These are phyloP conservation scores for Pasiphila rectangulata DNA, from an alignment of 2,888 invertebrate genomes.

Conservation along the genomic window DNA sequence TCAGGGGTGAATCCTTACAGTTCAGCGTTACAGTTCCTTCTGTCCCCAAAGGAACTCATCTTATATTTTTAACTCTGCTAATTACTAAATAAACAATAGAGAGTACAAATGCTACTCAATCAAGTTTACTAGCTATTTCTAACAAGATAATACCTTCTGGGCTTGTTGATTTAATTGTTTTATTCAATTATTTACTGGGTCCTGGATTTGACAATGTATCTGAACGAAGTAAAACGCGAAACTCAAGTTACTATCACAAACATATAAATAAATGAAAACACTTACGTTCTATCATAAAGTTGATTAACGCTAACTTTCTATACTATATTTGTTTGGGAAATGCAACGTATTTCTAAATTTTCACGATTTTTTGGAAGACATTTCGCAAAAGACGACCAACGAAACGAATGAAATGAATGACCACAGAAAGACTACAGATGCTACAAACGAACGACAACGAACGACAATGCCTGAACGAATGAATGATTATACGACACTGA, in stretches of 20 bases:
- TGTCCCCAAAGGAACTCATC: too few relatives aligned
- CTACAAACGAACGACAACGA: not conserved
- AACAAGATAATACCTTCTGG: not conserved
- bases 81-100: too few relatives aligned
- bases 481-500: too few relatives aligned
- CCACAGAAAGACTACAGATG: too few relatives aligned
- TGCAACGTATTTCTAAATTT: constrained; percentile 23
- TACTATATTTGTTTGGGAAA: constrained; percentile 1
- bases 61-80: too few relatives aligned
- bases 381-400: constrained; percentile 22
- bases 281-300: constrained; percentile 17
- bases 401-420: constrained; percentile 7
- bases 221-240: constrained; percentile 7
- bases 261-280: not conserved
- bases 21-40: not conserved
- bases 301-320: too few relatives aligned
- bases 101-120: not conserved
- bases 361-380: constrained; percentile 27
- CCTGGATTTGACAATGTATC: not conserved
- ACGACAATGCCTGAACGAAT: constrained; percentile 10
- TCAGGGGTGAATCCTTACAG: constrained; percentile 9
- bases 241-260: not conserved
- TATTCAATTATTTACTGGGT: constrained; percentile 12
- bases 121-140: not conserved
- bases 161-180: too few relatives aligned